Evolutionary conservation across 1,140 invertebrate genomes (phyloP).

Genomic region (Diorhabda sublineata): DNA sequence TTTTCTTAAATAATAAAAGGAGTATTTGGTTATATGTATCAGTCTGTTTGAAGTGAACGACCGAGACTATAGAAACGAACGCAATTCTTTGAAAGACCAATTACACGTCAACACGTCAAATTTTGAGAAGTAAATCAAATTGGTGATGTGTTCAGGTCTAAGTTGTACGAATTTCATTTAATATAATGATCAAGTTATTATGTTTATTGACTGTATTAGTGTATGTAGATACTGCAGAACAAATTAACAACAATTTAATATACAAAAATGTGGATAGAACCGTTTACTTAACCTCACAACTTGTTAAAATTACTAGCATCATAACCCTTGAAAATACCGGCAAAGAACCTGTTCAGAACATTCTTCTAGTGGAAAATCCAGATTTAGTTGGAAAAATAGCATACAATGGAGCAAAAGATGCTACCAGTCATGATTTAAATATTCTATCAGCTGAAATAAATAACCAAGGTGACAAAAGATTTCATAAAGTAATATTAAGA

Average conservation of each 20-base stretch:
- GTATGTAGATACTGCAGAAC: slow-evolving; percentile 22
- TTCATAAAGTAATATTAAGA: slow-evolving; percentile 62
- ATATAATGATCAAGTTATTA: slow-evolving; percentile 30
- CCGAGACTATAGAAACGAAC: too few relatives aligned
- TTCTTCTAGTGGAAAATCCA: slow-evolving; percentile 69
- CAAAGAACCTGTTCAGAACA: slow-evolving; percentile 62
- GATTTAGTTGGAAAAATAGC: slow-evolving; percentile 62
- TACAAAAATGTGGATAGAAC: slow-evolving; percentile 80
- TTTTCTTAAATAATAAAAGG: too few relatives aligned
- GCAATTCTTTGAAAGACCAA: not conserved
- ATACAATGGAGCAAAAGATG: slow-evolving; percentile 69
- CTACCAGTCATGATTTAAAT: slow-evolving; percentile 59
- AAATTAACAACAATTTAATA: slow-evolving; percentile 49
- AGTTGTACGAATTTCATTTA: not conserved
- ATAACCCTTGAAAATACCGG: slow-evolving; percentile 79
- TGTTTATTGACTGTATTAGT: slow-evolving; percentile 18
- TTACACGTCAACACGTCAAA: slow-evolving; percentile 1
- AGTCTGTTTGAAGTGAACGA: too few relatives aligned
- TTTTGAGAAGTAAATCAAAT: not conserved
- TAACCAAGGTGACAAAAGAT: slow-evolving; percentile 48
- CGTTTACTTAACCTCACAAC: slow-evolving; percentile 82
- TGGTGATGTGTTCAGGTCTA: not conserved
- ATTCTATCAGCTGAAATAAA: slow-evolving; percentile 53
- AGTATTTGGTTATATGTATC: too few relatives aligned
- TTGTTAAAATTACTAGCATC: slow-evolving; percentile 77